Percentiles rank a stretch among this genome's conserved stretches.
phyloP scores from a whole-genome alignment of 2,797 vertebrate genomes.

The Nasua narica region DNA sequence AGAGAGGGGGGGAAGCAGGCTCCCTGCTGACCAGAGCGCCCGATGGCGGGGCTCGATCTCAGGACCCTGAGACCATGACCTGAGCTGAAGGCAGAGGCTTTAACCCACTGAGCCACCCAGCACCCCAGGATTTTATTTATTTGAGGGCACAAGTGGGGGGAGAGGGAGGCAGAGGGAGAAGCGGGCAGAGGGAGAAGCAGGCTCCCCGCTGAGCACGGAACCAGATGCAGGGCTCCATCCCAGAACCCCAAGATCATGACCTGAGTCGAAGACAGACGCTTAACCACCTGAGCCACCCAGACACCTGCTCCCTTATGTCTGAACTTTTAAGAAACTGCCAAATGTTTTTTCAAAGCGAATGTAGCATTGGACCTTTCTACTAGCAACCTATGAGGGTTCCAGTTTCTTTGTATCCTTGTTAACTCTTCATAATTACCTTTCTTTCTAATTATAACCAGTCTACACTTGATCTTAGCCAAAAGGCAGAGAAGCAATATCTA shows the following conservation, averaged over 20 bases:
- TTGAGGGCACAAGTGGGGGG: background rate
- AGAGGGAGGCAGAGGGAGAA: background rate
- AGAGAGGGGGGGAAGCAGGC: too few species aligned
- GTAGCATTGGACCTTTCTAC: background rate
- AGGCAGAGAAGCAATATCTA: background rate
- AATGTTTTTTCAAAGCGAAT: background rate
- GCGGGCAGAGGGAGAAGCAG: background rate
- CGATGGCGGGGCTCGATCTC: too few species aligned
- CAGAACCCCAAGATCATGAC: background rate
- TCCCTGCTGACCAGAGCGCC: too few species aligned
- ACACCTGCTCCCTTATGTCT: background rate
- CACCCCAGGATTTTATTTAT: too few species aligned
- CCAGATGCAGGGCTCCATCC: background rate
- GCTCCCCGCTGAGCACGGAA: background rate
- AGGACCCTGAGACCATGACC: too few species aligned
- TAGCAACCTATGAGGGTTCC: background rate
- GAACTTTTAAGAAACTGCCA: background rate
- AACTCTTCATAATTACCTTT: background rate
- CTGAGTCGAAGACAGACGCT: background rate
- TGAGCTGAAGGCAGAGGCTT: too few species aligned
- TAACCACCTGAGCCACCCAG: background rate
- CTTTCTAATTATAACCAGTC: background rate
- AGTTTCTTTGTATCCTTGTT: background rate
- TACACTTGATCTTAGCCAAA: background rate
- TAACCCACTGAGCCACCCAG: too few species aligned